A percentile compares a stretch with the other conserved stretches of the same genome.
phyloP scores from a whole-genome alignment of 2,113 vertebrate genomes.

The Alligator mississippiensis region DNA sequence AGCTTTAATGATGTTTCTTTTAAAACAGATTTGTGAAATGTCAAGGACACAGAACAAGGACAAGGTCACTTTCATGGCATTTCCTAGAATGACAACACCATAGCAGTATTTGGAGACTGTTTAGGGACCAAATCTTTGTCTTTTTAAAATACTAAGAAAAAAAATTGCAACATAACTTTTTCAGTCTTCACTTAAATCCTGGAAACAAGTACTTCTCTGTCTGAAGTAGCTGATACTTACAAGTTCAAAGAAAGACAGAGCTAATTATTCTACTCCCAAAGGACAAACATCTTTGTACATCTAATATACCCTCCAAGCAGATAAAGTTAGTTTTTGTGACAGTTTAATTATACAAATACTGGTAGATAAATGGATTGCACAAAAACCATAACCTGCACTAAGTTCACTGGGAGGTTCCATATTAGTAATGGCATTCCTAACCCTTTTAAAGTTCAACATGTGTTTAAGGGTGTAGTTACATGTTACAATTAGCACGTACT shows the following conservation, averaged over 20 bases:
- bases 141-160: conserved; percentile 50
- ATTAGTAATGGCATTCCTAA: neutral
- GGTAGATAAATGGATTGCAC: neutral
- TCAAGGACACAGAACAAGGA: conserved; percentile 44
- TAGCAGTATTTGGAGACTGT: conserved; percentile 59
- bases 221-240: neutral
- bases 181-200: conserved; percentile 6
- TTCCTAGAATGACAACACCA: conserved; percentile 36
- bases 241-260: neutral
- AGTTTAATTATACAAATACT: neutral
- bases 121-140: conserved; percentile 50
- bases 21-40: conserved; percentile 45
- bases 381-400: neutral
- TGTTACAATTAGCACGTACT: too few relatives aligned
- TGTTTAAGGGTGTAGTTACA: neutral
- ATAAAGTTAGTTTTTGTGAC: neutral
- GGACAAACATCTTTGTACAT: neutral
- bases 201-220: conserved; percentile 11
- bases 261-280: neutral
- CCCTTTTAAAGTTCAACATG: neutral
- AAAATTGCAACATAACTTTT: neutral
- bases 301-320: neutral
- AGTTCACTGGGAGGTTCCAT: neutral
- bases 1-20: conserved; percentile 43
- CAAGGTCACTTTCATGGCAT: conserved; percentile 24